Conservation (phyloP, 2,113 vertebrate species). For the Eleginops maclovinus region DNA sequence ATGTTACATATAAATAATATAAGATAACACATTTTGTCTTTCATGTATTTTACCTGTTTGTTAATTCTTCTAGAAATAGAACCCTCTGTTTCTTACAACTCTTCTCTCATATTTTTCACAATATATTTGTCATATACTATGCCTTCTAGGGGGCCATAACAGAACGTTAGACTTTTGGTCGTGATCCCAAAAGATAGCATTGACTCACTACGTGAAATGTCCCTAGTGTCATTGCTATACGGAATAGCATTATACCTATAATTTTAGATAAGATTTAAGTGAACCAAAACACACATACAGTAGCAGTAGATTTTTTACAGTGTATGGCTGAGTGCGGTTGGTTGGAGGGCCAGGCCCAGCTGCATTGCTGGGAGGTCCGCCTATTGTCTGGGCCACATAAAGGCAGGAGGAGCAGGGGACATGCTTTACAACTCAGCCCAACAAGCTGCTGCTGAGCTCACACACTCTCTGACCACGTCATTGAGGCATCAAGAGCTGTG, state of each 20-base stretch:
- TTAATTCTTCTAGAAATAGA: too few species aligned
- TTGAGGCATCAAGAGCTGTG: slow-evolving; percentile 80
- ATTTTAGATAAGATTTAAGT: not conserved
- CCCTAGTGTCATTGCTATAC: not conserved
- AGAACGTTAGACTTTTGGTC: not conserved
- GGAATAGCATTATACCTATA: not conserved
- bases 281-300: not conserved
- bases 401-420: slow-evolving; percentile 82
- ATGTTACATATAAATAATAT: too few species aligned
- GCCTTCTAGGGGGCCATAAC: not conserved
- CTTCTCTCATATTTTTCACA: too few species aligned
- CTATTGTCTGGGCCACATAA: slow-evolving; percentile 88
- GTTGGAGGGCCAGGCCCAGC: slow-evolving; percentile 87
- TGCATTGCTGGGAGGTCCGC: slow-evolving; percentile 91
- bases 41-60: too few species aligned
- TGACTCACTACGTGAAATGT: not conserved
- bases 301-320: slow-evolving; percentile 66
- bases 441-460: slow-evolving; percentile 72
- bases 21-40: too few species aligned
- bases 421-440: slow-evolving; percentile 82
- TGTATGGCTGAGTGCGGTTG: slow-evolving; percentile 80
- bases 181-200: not conserved
- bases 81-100: too few species aligned
- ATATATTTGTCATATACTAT: not conserved
- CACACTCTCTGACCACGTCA: slow-evolving; percentile 82